Percentiles rank a stretch among this genome's conserved stretches.
Evolutionary conservation across 2,888 invertebrate species (phyloP).

Genomic region (Acrocyrtus sp.): DNA sequence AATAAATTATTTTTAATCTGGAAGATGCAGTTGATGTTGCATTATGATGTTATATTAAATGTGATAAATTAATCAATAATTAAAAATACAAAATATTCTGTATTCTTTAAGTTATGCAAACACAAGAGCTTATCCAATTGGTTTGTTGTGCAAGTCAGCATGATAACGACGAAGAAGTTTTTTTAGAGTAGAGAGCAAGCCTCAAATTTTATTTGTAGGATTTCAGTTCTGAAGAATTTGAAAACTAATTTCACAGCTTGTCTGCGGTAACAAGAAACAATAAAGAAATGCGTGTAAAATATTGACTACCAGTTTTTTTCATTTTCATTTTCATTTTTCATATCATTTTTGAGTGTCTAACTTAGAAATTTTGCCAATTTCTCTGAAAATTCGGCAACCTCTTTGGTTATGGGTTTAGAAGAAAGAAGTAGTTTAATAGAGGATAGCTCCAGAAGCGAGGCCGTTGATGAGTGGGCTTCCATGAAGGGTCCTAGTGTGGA

Average conservation of each 20-base stretch:
- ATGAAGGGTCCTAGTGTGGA: slow-evolving; percentile 21
- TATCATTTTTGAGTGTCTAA: not conserved
- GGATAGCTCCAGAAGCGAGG: slow-evolving; percentile 17
- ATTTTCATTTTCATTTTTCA: too few species aligned
- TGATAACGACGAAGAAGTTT: too few species aligned
- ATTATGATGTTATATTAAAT: too few species aligned
- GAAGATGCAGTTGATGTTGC: too few species aligned
- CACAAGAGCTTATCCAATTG: too few species aligned
- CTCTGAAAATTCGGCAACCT: not conserved
- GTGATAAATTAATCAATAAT: not conserved
- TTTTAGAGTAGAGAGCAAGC: not conserved
- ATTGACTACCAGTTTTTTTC: not conserved
- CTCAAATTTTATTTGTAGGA: not conserved
- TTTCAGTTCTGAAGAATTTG: not conserved
- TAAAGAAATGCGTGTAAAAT: too few species aligned
- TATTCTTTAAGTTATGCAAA: too few species aligned
- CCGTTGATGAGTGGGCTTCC: slow-evolving; percentile 41
- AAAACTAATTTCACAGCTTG: not conserved
- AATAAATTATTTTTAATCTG: too few species aligned
- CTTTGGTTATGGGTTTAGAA: slow-evolving; percentile 4
- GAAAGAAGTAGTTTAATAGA: slow-evolving; percentile 11
- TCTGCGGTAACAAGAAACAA: not conserved
- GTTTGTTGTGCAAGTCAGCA: too few species aligned
- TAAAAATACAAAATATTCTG: too few species aligned
- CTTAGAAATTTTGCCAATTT: slow-evolving; percentile 1